Evolutionary conservation across 2,797 vertebrate genomes (phyloP).

Genomic region (Tapirus indicus): DNA sequence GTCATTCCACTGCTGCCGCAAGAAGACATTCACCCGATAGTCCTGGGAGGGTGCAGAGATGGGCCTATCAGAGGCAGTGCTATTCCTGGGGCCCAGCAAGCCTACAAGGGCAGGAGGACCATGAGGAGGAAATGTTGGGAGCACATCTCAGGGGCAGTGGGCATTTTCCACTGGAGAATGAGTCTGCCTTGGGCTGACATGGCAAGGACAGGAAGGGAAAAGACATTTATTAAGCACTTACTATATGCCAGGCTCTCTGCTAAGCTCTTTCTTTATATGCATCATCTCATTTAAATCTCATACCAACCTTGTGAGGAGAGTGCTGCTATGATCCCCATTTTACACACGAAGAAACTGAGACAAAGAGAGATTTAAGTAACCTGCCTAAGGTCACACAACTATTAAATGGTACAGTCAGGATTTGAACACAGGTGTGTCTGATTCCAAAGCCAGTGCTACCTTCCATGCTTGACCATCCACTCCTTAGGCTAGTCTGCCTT

Average conservation of each 20-base stretch:
- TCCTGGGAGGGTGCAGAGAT: conserved; percentile 88
- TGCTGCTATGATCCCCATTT: conserved; percentile 20
- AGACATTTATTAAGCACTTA: conserved; percentile 19
- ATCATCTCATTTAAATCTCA: conserved; percentile 51
- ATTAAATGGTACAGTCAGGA: background rate
- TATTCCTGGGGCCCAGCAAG: background rate
- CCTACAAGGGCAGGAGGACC: background rate
- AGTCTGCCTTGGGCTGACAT: background rate
- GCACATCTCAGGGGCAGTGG: background rate
- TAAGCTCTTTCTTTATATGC: conserved; percentile 28
- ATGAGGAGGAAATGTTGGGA: conserved; percentile 17
- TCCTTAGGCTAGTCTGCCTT: background rate
- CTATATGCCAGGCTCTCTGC: background rate
- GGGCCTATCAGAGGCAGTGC: background rate
- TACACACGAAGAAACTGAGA: conserved; percentile 17
- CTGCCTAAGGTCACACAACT: background rate
- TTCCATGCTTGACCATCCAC: background rate
- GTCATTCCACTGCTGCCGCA: conserved; percentile 97
- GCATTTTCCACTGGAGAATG: conserved; percentile 46
- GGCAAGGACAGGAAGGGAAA: conserved; percentile 34
- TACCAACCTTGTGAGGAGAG: background rate
- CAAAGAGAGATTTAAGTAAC: conserved; percentile 18
- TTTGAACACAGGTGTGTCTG: conserved; percentile 33
- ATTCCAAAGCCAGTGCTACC: conserved; percentile 17
- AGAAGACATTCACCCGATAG: conserved; percentile 96